These are phyloP conservation scores for Eumaeus atala DNA, from an alignment of 1,140 invertebrate species.

Conservation along the genomic window DNA sequence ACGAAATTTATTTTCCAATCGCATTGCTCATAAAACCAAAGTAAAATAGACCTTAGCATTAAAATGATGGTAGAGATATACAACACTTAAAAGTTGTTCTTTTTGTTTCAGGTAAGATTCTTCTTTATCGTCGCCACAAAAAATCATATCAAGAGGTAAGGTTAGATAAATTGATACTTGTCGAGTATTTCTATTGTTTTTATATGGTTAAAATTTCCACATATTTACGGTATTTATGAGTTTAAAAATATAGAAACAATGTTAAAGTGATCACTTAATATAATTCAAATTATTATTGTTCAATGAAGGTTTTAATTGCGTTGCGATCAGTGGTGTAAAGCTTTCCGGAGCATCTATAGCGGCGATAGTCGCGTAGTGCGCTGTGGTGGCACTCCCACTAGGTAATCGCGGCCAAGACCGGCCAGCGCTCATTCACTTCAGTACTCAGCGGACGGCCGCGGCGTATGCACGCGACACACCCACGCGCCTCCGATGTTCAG, in stretches of 20 bases:
- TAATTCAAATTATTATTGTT: no score
- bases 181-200: no score
- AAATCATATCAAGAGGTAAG: no score
- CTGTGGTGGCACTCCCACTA: conserved; percentile 56
- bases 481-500: conserved; percentile 61
- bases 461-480: conserved; percentile 48
- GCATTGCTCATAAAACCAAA: no score
- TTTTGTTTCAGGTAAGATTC: conserved; percentile 2
- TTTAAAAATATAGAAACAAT: no score
- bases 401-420: conserved; percentile 50
- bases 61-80: not conserved
- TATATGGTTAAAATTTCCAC: no score
- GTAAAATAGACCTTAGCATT: no score
- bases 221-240: no score
- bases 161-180: no score
- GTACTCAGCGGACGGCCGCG: conserved; percentile 60
- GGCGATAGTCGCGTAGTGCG: conserved; percentile 57
- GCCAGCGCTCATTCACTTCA: conserved; percentile 64
- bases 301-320: conserved; percentile 65
- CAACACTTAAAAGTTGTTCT: not conserved
- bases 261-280: no score
- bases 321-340: conserved; percentile 62
- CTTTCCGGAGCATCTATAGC: conserved; percentile 64
- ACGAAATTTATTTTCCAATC: no score
- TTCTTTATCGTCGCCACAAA: not conserved